phyloP scores from a whole-genome alignment of 2,888 invertebrate species.

The Nebria brevicollis region DNA sequence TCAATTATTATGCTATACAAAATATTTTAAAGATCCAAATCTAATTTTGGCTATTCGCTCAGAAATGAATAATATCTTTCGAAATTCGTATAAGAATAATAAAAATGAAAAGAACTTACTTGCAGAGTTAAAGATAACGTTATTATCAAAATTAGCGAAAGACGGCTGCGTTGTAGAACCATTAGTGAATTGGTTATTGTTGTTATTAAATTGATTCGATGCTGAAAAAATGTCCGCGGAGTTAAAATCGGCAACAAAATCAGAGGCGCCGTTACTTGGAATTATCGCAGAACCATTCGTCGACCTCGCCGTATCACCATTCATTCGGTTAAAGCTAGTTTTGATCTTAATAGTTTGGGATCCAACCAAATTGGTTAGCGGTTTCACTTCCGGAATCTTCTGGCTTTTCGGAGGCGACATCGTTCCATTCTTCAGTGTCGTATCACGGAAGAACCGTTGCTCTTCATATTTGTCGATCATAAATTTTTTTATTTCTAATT shows the following conservation, averaged over 20 bases:
- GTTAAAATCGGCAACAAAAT: slow-evolving; percentile 78
- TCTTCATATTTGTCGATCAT: slow-evolving; percentile 96
- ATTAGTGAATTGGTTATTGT: slow-evolving; percentile 50
- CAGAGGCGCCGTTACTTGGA: slow-evolving; percentile 47
- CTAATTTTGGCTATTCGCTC: no score
- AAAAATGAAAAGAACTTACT: slow-evolving; percentile 58
- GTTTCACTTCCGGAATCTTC: slow-evolving; percentile 45
- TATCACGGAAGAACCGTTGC: slow-evolving; percentile 74
- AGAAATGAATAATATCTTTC: not conserved
- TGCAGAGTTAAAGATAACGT: slow-evolving; percentile 72
- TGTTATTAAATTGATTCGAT: slow-evolving; percentile 51
- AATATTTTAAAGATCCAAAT: not conserved
- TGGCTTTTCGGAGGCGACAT: slow-evolving; percentile 40
- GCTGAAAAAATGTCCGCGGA: slow-evolving; percentile 55
- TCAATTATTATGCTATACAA: not conserved
- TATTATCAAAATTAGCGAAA: slow-evolving; percentile 80
- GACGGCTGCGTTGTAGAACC: slow-evolving; percentile 55
- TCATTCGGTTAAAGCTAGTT: slow-evolving; percentile 32
- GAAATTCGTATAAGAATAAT: not conserved
- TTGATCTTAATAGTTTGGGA: slow-evolving; percentile 2
- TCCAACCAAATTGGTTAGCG: slow-evolving; percentile 4
- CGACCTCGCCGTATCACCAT: slow-evolving; percentile 28
- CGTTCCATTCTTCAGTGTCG: slow-evolving; percentile 53
- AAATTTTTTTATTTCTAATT: slow-evolving; percentile 90
- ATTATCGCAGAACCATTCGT: slow-evolving; percentile 11